Base-by-base conservation (phyloP, 1,140 invertebrate species). In the Lutraria rhynchaena region DNA sequence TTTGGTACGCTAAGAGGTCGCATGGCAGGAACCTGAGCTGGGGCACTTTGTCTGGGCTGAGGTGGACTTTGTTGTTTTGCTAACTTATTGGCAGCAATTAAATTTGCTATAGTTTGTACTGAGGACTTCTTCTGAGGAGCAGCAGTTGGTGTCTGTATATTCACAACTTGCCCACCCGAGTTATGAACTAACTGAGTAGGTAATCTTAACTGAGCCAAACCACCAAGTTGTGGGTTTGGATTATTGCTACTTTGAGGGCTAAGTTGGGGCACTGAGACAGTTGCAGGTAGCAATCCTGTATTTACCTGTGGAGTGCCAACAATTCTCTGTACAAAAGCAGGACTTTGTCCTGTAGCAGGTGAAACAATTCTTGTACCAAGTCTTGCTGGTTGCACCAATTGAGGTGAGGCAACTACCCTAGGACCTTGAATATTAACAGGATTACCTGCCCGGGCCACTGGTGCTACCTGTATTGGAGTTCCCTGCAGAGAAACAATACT, bases 91-190 rank as follows among this genome's bases (percentile, higher is more conserved):
- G 53, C 61, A 22, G 76, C 76, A 29, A 80, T 80, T 9, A 80
- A 51, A 41, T 60, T 80, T 44, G 76, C 76, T 57, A 80, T 80
- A 17, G 71, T 70, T 67, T 84, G 53, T n/a, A 49, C 44, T 41
- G 74, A 37, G 60, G 78, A 46, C 75, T 83, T 73, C 53, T 63
- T 58, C n/a, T 63, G 76, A 4, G 51, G 58, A 51, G 83, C 60
- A 35, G 63, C 61, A 24, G 77, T 61, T 33, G 63, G 51, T 9
- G 22, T 33, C 37, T 69, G 63, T 33, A 80, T 58, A 41, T 58
- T 80, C 31, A 63, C 44, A 3, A 60, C 65, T 24, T 77, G 74
- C n/a, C 60, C 58, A 37, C 55, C 57, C 29, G 74, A 37, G 35
- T 9, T 65, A 27, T 58, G 74, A n/a, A 60, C 74, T 19, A 63